Conservation (phyloP, 2,113 vertebrate genomes). For the Glareola pratincola region DNA sequence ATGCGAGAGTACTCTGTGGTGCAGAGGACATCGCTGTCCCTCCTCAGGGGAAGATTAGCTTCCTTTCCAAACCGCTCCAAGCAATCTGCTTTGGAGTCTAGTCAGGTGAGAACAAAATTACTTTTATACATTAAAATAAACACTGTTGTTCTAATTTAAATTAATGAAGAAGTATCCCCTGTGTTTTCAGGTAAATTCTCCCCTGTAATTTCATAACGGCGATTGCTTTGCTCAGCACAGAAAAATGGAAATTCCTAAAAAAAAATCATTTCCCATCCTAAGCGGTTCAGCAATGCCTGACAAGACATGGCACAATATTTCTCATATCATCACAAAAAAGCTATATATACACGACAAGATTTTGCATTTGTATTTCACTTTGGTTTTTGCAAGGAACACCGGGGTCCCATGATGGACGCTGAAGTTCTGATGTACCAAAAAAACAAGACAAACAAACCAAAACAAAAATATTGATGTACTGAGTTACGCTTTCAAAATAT, state of each 20-base stretch:
- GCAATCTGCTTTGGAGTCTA: constrained; percentile 87
- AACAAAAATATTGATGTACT: not conserved
- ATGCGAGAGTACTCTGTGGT: constrained; percentile 88
- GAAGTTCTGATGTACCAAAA: not conserved
- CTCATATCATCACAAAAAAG: not conserved
- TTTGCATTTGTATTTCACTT: not conserved
- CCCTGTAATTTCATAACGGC: rapidly evolving
- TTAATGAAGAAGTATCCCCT: not conserved
- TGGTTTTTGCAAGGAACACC: not conserved
- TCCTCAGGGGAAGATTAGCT: constrained; percentile 72
- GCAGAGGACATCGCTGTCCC: constrained; percentile 85
- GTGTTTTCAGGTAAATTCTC: not conserved
- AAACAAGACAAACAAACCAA: not conserved
- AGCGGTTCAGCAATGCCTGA: not conserved
- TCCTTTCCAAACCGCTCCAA: constrained; percentile 81
- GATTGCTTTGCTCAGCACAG: not conserved
- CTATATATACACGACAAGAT: not conserved
- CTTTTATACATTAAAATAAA: not conserved
- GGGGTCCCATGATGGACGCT: not conserved
- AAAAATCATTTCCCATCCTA: not conserved
- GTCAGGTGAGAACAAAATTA: not conserved
- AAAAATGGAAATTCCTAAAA: not conserved
- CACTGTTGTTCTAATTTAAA: not conserved
- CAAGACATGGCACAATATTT: not conserved
- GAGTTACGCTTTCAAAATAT: not conserved